Conservation (phyloP, 2,797 vertebrate species). For the Loris lydekkerianus region DNA sequence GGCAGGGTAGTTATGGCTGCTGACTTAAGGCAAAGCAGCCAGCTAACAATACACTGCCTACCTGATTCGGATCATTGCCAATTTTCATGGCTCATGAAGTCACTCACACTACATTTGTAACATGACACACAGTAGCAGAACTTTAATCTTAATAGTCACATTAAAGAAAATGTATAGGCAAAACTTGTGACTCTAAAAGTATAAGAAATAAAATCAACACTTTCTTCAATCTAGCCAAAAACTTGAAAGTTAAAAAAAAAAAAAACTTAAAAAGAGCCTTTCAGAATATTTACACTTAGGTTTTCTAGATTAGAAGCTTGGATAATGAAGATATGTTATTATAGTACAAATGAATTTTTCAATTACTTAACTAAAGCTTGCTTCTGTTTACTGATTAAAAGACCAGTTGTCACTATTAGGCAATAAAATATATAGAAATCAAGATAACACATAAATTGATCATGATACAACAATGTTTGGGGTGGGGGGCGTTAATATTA, state of each 20-base stretch:
- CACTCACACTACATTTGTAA: not conserved
- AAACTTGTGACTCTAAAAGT: constrained; percentile 8
- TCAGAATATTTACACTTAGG: constrained; percentile 42
- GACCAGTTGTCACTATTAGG: not conserved
- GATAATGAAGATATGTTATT: not conserved
- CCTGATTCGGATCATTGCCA: constrained; percentile 76
- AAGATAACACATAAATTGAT: not conserved
- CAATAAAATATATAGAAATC: constrained; percentile 30
- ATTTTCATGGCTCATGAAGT: not conserved
- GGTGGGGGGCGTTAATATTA: not conserved
- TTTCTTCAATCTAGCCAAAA: not conserved
- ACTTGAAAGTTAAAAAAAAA: not conserved
- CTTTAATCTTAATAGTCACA: not conserved
- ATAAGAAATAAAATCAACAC: constrained; percentile 25
- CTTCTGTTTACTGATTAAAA: constrained; percentile 12
- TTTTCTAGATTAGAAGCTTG: constrained; percentile 6
- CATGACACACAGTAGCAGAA: not conserved
- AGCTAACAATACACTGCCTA: constrained; percentile 88
- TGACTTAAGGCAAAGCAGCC: constrained; percentile 83
- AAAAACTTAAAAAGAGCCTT: not conserved
- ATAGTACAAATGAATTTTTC: not conserved
- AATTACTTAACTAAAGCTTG: not conserved
- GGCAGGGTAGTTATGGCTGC: constrained; percentile 86
- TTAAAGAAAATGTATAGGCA: not conserved
- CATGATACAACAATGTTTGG: not conserved